These are phyloP conservation scores for Salvelinus alpinus DNA, from an alignment of 2,113 vertebrate genomes.

Conservation along the genomic window DNA sequence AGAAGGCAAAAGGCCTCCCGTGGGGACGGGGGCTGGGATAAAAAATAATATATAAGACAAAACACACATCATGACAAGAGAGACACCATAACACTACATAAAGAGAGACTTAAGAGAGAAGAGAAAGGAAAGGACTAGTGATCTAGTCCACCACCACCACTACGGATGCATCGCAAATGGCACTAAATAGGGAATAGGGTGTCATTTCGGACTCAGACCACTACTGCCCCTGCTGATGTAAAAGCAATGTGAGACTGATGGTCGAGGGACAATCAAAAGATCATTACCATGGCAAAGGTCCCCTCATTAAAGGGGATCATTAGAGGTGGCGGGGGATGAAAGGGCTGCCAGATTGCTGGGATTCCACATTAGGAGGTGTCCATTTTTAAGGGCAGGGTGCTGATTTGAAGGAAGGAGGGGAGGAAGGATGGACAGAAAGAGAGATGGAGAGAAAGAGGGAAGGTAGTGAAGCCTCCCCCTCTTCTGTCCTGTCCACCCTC, in stretches of 20 bases:
- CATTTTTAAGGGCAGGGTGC: slow-evolving; percentile 19
- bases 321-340: slow-evolving; percentile 48
- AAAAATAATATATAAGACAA: too few relatives aligned
- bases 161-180: too few relatives aligned
- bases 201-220: too few relatives aligned
- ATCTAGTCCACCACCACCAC: too few relatives aligned
- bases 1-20: too few relatives aligned
- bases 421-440: not conserved
- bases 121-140: not conserved
- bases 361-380: slow-evolving; percentile 36
- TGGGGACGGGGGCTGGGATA: too few relatives aligned
- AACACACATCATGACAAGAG: too few relatives aligned
- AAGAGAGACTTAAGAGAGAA: too few relatives aligned
- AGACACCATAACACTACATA: too few relatives aligned
- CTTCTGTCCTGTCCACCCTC: not conserved
- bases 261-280: slow-evolving; percentile 39
- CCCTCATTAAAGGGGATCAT: slow-evolving; percentile 57
- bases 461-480: not conserved
- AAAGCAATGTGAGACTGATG: not conserved
- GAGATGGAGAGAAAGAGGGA: not conserved
- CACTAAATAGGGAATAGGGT: too few relatives aligned
- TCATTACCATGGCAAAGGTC: slow-evolving; percentile 54
- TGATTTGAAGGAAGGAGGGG: slow-evolving; percentile 2
- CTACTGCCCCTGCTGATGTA: not conserved
- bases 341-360: slow-evolving; percentile 25